Evolutionary conservation across 2,888 invertebrate species (phyloP).

Genomic region (Melieria crassipennis): DNA sequence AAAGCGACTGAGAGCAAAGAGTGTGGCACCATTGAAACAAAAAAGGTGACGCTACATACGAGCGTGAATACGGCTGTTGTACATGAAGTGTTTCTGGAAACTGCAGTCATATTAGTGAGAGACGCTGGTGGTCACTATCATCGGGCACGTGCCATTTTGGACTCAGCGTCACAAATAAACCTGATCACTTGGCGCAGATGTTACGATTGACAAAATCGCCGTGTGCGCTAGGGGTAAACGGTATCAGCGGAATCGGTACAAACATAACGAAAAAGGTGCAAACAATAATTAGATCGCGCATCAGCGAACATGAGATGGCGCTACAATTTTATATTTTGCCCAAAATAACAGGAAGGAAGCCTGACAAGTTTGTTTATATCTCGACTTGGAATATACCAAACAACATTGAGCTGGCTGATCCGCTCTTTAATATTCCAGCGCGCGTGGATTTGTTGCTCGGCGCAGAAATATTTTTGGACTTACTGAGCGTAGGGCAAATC

Average conservation of each 20-base stretch:
- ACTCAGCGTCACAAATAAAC: conserved; percentile 36
- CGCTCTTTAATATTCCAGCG: conserved; percentile 5
- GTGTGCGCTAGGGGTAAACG: not conserved
- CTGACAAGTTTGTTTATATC: not conserved
- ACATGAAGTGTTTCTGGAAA: conserved; percentile 31
- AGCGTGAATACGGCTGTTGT: not conserved
- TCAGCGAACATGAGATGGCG: not conserved
- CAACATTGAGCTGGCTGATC: conserved; percentile 4
- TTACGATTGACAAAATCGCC: not conserved
- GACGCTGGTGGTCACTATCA: conserved; percentile 28
- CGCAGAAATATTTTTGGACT: conserved; percentile 25
- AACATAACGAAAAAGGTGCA: not conserved
- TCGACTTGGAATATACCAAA: conserved; percentile 12
- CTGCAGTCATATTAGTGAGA: conserved; percentile 9
- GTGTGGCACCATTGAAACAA: not conserved
- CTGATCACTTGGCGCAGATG: conserved; percentile 28
- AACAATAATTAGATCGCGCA: not conserved
- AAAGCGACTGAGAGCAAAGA: not conserved
- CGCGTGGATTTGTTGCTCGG: conserved; percentile 22
- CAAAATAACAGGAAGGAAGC: conserved; percentile 1
- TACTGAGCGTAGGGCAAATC: conserved; percentile 18
- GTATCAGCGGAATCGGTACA: too few relatives aligned
- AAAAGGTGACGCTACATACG: not conserved
- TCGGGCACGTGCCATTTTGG: conserved; percentile 26
- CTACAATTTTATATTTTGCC: not conserved